Percentiles rank a stretch among this genome's conserved stretches.
These are phyloP conservation scores for Pararge aegeria DNA, from an alignment of 1,140 invertebrate genomes.

Conservation along the genomic window DNA sequence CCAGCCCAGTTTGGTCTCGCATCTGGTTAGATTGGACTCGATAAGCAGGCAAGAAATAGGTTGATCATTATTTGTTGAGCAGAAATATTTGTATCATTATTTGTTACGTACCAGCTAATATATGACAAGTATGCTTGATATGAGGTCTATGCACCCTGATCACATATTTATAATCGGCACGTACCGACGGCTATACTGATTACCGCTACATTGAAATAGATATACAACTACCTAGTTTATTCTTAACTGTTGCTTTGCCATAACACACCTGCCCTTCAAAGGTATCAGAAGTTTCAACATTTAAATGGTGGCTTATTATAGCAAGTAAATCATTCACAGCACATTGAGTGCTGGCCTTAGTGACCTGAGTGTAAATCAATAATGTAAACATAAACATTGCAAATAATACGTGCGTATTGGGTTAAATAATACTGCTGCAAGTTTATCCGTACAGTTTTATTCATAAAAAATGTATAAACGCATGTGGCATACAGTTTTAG, in stretches of 20 bases:
- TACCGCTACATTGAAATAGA: conserved; percentile 33
- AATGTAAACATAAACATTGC: not conserved
- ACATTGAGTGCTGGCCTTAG: conserved; percentile 3
- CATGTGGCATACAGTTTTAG: conserved; percentile 55
- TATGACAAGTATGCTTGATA: no score
- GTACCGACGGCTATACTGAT: conserved; percentile 36
- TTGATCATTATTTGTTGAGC: no score
- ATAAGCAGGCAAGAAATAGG: no score
- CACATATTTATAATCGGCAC: conserved; percentile 35
- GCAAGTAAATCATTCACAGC: conserved; percentile 10
- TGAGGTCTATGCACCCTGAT: conserved; percentile 21
- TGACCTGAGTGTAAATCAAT: conserved; percentile 10
- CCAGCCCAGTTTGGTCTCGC: no score
- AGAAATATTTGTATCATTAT: no score
- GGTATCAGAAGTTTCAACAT: conserved; percentile 32
- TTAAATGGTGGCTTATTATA: conserved; percentile 7
- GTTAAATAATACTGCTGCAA: no score
- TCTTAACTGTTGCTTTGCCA: conserved; percentile 35
- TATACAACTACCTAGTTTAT: conserved; percentile 26
- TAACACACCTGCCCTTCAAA: conserved; percentile 42
- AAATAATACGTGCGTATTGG: not conserved
- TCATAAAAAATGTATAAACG: conserved; percentile 33
- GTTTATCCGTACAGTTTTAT: no score
- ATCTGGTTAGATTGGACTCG: no score
- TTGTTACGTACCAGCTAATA: no score